phyloP scores from a whole-genome alignment of 2,113 vertebrate genomes.

The Actinemys pallida region DNA sequence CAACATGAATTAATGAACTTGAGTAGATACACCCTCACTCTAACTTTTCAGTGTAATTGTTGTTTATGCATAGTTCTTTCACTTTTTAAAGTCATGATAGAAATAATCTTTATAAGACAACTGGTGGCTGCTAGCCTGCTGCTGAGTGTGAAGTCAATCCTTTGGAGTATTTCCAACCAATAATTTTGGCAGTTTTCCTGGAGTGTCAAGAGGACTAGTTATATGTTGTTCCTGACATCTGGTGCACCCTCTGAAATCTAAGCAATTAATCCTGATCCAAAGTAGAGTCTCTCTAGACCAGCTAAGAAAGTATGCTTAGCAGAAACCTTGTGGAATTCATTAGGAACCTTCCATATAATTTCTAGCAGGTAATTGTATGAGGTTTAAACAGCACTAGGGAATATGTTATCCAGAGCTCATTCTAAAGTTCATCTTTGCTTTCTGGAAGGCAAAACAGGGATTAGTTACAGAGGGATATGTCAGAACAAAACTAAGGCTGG shows the following conservation, averaged over 20 bases:
- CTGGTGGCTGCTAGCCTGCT: constrained; percentile 36
- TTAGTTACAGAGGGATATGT: constrained; percentile 21
- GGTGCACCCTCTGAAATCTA: constrained; percentile 70
- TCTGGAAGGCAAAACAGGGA: constrained; percentile 34
- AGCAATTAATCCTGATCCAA: constrained; percentile 69
- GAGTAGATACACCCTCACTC: background rate
- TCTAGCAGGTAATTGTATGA: constrained; percentile 71
- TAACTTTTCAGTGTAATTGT: constrained; percentile 1
- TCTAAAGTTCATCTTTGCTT: background rate
- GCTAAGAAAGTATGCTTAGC: constrained; percentile 52
- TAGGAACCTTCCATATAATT: constrained; percentile 51
- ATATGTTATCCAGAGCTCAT: constrained; percentile 18
- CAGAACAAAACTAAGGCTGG: constrained; percentile 10
- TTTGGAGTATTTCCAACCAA: constrained; percentile 60
- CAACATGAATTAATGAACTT: constrained; percentile 1
- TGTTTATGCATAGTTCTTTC: constrained; percentile 33
- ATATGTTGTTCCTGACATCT: constrained; percentile 71
- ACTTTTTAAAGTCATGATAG: constrained; percentile 33
- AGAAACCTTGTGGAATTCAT: constrained; percentile 71
- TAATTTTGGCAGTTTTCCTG: constrained; percentile 63
- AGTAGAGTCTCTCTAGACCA: constrained; percentile 67
- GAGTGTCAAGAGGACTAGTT: constrained; percentile 55
- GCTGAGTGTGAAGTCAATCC: constrained; percentile 58
- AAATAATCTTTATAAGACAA: background rate
- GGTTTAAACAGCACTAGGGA: constrained; percentile 47